Base-by-base conservation (phyloP, 2,888 invertebrate species). In the Agrilus mali region DNA sequence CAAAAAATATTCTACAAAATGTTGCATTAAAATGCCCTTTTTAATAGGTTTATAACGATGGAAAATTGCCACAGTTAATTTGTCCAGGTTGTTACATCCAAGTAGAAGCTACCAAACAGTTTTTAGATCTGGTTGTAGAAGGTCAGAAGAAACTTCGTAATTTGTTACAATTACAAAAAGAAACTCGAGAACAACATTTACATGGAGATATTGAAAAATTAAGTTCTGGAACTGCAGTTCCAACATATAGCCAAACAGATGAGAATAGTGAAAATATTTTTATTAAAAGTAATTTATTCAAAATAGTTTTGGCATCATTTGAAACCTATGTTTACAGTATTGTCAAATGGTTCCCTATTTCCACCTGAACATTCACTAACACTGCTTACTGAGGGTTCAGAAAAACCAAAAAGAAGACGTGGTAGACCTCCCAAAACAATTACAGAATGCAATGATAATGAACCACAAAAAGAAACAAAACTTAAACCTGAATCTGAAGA, bases 61-160 rank as follows among this genome's bases (percentile, higher is more conserved):
- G 78, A 1, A 75, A 75, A 57, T 70, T 78, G 50, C 85, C 85
- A 2, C 72, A 77, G 41, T 79, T 78, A 15, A 80, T 86, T 53
- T 86, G 86, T 58, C 82, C 82, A 7, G 81, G 82, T 34, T 86
- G 86, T 56, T 80, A 80, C 47, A 78, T 84, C 45, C 83, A 84
- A 60, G 59, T 86, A 52, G 82, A 84, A 61, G 77, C 82, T 36
- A 81, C 83, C 16, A 77, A 79, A 43, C 77, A 80, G 55, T 86
- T 86, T 63, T 74, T 86, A 54, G 78, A 81, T 53, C 65, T 84
- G 14, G 75, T 86, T 50, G 70, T 79, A 42, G 74, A 74, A 55
- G 86, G 86, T 2, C 86, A 86, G 64, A 72, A 71, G 54, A 73
- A 71, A 53, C 63, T 77, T 46, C 63, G 73, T 34, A 65, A 67